Evolutionary conservation across 2,888 invertebrate species (phyloP), one percentile per base, ranked within the genome.

Genomic region (Tricholauxania praeusta): DNA sequence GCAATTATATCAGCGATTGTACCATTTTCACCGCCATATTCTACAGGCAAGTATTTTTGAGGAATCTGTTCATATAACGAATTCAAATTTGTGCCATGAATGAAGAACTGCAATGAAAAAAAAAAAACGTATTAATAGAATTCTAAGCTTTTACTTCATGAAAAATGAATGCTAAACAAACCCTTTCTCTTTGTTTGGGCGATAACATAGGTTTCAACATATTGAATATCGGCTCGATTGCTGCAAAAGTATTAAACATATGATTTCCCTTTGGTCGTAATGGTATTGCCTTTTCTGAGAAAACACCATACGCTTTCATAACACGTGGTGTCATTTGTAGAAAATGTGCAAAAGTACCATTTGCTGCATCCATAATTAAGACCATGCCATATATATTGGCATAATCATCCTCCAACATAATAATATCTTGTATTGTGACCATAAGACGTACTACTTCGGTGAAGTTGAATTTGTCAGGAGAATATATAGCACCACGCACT

Each of bases 381-480:
- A 89, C 17, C 32, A 79, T 87, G 53, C 90, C 90, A 76, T 88
- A 83, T 14, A 90, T 83, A 51, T 88, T 84, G 51, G 88, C 88
- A 79, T 90, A 89, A 80, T 92, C 92, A 79, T 91, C 91, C 79
- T 90, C 90, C 28, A 89, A 81, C 79, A 91, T 79, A 72, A 89
- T 80, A 72, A 91, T 88, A 78, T 90, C 90, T 71, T 88, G 87
- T 12, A 90, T 81, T 87, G 91, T 90, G 71, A 89, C 87, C 7
- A 88, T 87, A 7, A 89, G 82, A 81, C 89, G 89, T 74, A 91
- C 85, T 10, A 91, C 78, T 78, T 90, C 89, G 10, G 84, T 74
- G 65, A 90, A 83, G 52, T 84, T 86, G 68, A 84, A 87, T 78
- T 86, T 83, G 1, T 86, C 82, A 1, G 90, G 85, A 78, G 89